Evolutionary conservation across 2,797 vertebrate species (phyloP), one percentile per base, ranked within the genome.

Genomic region (Okamejei kenojei): DNA sequence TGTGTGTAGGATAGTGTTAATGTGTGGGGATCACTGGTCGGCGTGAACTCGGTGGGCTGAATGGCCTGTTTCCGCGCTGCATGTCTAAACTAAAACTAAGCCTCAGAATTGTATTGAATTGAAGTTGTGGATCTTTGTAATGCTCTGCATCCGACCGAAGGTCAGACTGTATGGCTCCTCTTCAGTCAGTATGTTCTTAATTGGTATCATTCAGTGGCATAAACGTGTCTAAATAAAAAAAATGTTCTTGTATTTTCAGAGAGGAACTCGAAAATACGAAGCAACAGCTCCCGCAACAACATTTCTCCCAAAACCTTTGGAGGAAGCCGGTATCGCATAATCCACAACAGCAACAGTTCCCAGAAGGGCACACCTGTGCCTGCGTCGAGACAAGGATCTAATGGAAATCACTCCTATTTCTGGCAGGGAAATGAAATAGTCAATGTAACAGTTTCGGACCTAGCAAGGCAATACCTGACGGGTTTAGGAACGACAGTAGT

Each of bases 271-370:
- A 68, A 38, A 38, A 38, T 38, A 38, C 38, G 38, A 38, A 0
- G 38, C 38, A 38, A 38, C 38, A 0, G 15, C 0, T 68, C n/a
- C 17, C 1, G 19, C 1, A 7, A 0, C n/a, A 35, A 23, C 0
- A 2, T 4, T 5, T 9, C 9, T 19, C 29, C 15, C 61, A 88
- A 68, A 88, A 35, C 7, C n/a, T 88, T 88, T 88, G 61, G 15
- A 65, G 61, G n/a, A 10, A 0, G 0, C 32, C 11, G 1, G 15
- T 19, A 17, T n/a, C 1, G 9, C 19, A 35, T 35, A 65, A 3
- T 68, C 15, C 9, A 10, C 21, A 2, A 7, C 21, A 0, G 90
- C 23, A 91, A 74, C 21, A 45, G 23, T 13, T 54, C 90, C 1
- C 90, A 91, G 90, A 71, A 54, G 32, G 74, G 35, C 21, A 74